Conservation (phyloP, 2,797 vertebrate genomes). For the Cephalopachus bancanus region DNA sequence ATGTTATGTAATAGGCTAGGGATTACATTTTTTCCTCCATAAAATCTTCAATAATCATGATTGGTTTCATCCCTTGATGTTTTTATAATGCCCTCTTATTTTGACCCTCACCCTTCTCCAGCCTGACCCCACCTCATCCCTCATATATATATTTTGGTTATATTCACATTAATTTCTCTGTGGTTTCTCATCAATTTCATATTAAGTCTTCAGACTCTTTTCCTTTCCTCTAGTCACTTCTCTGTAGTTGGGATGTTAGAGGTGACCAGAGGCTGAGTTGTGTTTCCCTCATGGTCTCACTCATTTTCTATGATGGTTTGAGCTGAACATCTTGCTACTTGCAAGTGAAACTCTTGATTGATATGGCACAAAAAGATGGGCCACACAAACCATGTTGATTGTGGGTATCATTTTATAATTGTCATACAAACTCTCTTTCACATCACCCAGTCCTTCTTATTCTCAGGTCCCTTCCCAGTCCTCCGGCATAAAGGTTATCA, state of each 20-base stretch:
- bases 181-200: background rate
- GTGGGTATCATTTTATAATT: background rate
- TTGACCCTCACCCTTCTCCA: background rate
- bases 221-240: background rate
- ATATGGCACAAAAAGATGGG: background rate
- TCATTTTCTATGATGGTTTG: background rate
- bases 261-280: background rate
- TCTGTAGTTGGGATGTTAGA: background rate
- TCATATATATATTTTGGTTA: background rate
- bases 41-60: conserved; percentile 2
- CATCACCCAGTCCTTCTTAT: background rate
- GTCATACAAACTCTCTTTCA: background rate
- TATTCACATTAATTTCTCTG: background rate
- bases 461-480: background rate
- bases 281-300: background rate
- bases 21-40: background rate
- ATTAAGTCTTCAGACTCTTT: background rate
- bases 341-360: background rate
- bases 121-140: background rate
- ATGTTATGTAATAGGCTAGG: background rate
- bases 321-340: background rate
- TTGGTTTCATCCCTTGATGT: background rate
- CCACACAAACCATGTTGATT: background rate
- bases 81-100: background rate
- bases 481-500: background rate